These are phyloP conservation scores for Dendroctonus ponderosae DNA, from an alignment of 1,140 invertebrate genomes.

Conservation along the genomic window DNA sequence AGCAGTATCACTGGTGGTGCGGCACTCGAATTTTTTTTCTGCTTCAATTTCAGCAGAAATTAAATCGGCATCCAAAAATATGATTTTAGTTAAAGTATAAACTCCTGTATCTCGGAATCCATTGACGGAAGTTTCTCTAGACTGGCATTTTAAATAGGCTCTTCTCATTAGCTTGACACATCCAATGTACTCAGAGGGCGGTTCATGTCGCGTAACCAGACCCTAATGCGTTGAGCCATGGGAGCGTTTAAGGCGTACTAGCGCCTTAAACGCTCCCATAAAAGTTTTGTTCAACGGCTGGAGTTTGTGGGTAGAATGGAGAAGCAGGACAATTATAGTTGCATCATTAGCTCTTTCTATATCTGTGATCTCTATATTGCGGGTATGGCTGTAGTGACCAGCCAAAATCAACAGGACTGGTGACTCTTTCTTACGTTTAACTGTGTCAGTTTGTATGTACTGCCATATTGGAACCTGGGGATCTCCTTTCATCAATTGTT, in stretches of 20 bases:
- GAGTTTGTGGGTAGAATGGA: conserved; percentile 48
- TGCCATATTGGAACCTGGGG: conserved; percentile 43
- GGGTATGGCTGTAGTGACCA: conserved; percentile 45
- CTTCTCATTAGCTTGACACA: conserved; percentile 40
- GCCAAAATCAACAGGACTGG: conserved; percentile 46
- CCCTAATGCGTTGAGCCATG: conserved; percentile 37
- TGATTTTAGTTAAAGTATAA: conserved; percentile 39
- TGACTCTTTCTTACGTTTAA: conserved; percentile 37
- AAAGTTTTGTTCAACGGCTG: conserved; percentile 48
- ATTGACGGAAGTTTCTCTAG: conserved; percentile 40
- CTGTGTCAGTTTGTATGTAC: conserved; percentile 41
- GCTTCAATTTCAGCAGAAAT: conserved; percentile 9
- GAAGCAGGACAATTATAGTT: conserved; percentile 43
- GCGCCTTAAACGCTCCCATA: conserved; percentile 41
- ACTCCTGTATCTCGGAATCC: conserved; percentile 44
- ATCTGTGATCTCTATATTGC: conserved; percentile 46
- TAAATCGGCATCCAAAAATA: conserved; percentile 41
- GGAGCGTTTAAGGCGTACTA: too few species aligned
- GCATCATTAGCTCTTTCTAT: conserved; percentile 38
- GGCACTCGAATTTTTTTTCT: too few species aligned
- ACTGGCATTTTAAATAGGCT: conserved; percentile 41
- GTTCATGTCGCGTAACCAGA: conserved; percentile 33
- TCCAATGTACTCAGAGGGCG: conserved; percentile 35
- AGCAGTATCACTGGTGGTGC: too few species aligned
- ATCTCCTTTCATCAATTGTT: conserved; percentile 44